These are phyloP conservation scores for Apocrypta bakeri DNA, from an alignment of 1,140 invertebrate species.

Conservation along the genomic window DNA sequence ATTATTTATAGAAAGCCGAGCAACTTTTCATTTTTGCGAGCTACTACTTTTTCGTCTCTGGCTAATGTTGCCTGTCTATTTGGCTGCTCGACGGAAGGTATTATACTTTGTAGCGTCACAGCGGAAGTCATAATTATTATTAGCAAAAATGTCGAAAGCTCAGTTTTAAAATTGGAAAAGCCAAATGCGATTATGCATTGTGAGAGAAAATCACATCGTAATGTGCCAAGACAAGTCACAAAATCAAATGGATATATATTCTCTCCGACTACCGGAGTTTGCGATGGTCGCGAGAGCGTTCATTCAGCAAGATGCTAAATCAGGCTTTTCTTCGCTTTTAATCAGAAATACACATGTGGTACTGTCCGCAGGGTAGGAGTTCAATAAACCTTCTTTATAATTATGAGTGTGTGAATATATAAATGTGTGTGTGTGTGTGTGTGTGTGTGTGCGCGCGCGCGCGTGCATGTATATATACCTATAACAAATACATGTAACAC, in stretches of 20 bases:
- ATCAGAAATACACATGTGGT: too few species aligned
- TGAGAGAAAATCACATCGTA: constrained; percentile 1
- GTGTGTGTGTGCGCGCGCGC: too few species aligned
- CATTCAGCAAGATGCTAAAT: too few species aligned
- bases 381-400: constrained; percentile 27
- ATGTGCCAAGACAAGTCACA: constrained; percentile 18
- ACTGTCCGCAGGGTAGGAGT: constrained; percentile 6
- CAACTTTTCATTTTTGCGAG: background rate
- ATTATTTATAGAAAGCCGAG: constrained; percentile 27
- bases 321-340: background rate
- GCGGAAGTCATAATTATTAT: constrained; percentile 19
- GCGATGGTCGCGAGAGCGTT: too few species aligned
- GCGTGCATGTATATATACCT: too few species aligned
- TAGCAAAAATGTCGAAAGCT: background rate
- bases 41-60: background rate
- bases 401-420: too few species aligned
- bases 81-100: background rate
- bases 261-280: too few species aligned
- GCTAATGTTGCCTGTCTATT: background rate
- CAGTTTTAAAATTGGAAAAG: constrained; percentile 1
- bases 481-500: background rate
- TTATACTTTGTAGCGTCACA: background rate
- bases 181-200: background rate
- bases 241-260: too few species aligned
- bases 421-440: too few species aligned